Base-by-base conservation (phyloP, 2,113 vertebrate species). In the Hassar affinis region DNA sequence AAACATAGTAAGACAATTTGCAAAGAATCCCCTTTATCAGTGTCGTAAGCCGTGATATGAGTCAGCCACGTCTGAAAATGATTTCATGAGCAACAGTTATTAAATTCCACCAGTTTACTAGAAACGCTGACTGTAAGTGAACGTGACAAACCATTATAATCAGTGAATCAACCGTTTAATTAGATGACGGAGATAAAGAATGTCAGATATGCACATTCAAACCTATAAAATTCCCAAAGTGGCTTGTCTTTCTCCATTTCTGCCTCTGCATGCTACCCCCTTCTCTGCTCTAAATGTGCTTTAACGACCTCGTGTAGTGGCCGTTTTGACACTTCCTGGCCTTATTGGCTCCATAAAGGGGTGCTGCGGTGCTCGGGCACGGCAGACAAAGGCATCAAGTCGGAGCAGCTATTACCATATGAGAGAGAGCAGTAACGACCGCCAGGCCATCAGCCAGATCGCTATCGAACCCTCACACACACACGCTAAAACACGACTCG, bases 261-360 rank as follows among this genome's bases (percentile, higher is more conserved):
- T 93, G 91, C 91, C 93, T 89, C 90, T 22, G 30, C 27, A 5
- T 89, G 87, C 90, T 93, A 91, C 64, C 62, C 71, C 71, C 61
- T 35, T 78, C 79, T 64, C n/a, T 17, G 93, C 93, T 93, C 93
- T 90, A 47, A 80, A 94, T 93, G 94, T 90, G 91, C 93, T 93
- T 84, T 96, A 96, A 96, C 96, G 94, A 95, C 95, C 74, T 92
- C 88, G 87, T 92, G 74, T 78, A 75, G 82, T 88, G 87, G 81
- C 82, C 18, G 68, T 78, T 86, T 88, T 86, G 96, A 96, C 95
- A 95, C 95, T 96, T 96, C 95, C 96, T 96, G 95, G 93, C 93
- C 93, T 95, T 94, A 94, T 95, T 94, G 94, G 82, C 87, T 95
- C 94, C 92, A 95, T 96, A 95, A 94, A 93, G 93, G 93, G 92